Conservation (phyloP, 2,797 vertebrate genomes). For the Oceanodroma leucorhoa region DNA sequence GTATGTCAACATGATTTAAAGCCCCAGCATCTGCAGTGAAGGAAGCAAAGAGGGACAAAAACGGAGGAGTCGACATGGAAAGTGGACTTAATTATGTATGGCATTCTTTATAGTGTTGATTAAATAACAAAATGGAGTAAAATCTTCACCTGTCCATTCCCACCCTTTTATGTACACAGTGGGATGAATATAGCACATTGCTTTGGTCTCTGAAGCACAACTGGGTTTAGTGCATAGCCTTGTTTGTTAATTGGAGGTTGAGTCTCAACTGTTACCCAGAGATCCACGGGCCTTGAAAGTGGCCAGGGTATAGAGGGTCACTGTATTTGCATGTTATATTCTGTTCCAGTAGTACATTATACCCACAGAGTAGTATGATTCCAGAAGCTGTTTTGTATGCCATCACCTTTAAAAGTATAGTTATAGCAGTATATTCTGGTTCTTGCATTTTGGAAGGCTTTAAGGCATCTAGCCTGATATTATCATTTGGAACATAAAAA, state of each 20-base stretch:
- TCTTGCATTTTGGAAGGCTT: not conserved
- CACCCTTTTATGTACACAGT: not conserved
- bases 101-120: not conserved
- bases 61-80: not conserved
- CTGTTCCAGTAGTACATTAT: not conserved
- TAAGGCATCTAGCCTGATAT: not conserved
- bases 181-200: fast-evolving
- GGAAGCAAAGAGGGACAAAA: not conserved
- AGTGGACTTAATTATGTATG: not conserved
- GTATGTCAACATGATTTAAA: not conserved
- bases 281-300: not conserved
- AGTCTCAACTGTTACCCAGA: not conserved
- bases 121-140: not conserved
- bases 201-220: not conserved
- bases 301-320: not conserved
- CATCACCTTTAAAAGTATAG: not conserved
- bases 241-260: not conserved
- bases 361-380: not conserved
- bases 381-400: not conserved
- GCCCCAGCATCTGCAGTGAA: not conserved
- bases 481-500: not conserved
- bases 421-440: not conserved
- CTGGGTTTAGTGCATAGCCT: not conserved
- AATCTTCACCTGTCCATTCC: not conserved
- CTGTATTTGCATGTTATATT: not conserved